Evolutionary conservation across 2,113 vertebrate genomes (phyloP).

Genomic region (Clarias batrachus): DNA sequence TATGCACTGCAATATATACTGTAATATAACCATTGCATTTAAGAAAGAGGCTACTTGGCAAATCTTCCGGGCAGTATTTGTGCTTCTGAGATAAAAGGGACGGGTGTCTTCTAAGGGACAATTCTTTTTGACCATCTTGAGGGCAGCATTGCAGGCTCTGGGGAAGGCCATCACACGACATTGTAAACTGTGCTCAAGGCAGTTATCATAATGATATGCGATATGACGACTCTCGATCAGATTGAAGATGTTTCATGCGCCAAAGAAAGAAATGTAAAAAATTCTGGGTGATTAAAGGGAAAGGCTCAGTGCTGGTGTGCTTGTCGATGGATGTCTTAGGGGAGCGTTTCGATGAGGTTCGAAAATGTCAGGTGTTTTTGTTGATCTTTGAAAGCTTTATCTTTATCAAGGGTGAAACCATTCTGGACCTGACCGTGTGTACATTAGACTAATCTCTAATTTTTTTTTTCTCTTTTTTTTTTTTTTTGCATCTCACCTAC

Average conservation of each 20-base stretch:
- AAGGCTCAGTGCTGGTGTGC: slow-evolving; percentile 13
- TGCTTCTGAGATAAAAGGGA: slow-evolving; percentile 1
- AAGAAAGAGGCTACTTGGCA: background rate
- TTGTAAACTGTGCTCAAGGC: slow-evolving; percentile 11
- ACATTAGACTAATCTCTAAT: background rate
- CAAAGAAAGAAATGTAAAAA: background rate
- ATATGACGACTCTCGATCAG: background rate
- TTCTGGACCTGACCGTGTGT: slow-evolving; percentile 20
- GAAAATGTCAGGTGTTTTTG: background rate
- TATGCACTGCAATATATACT: too few species aligned
- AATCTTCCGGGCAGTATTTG: slow-evolving; percentile 14
- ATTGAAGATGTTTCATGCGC: background rate
- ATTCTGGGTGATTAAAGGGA: slow-evolving; percentile 15
- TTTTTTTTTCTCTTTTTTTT: slow-evolving; percentile 41
- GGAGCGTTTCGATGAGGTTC: background rate
- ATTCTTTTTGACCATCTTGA: background rate
- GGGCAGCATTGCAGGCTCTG: background rate
- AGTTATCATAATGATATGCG: background rate
- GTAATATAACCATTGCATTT: background rate
- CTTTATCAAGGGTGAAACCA: slow-evolving; percentile 26
- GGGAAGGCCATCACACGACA: background rate
- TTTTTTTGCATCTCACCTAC: slow-evolving; percentile 76
- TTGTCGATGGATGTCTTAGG: background rate
- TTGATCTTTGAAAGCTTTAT: background rate
- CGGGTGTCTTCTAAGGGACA: background rate